Percentiles rank a stretch among this genome's conserved stretches.
These are phyloP conservation scores for Drosophila eohydei DNA, from an alignment of 2,888 invertebrate genomes.

Conservation along the genomic window DNA sequence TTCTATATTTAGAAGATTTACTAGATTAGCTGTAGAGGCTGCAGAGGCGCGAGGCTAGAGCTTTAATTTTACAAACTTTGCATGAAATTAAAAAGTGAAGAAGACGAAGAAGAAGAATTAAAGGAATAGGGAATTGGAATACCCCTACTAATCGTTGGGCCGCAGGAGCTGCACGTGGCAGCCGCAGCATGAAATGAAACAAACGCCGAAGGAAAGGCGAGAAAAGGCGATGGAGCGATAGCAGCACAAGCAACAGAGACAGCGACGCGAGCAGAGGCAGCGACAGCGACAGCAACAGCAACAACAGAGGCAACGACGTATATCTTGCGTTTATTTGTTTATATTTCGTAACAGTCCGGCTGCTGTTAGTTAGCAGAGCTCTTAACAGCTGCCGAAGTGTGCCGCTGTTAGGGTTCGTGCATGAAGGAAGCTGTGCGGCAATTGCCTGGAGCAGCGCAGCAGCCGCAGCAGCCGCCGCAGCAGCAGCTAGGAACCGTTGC, in stretches of 20 bases:
- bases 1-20: not conserved
- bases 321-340: slow-evolving; percentile 52
- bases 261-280: not conserved
- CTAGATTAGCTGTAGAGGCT: not conserved
- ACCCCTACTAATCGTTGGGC: not conserved
- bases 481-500: slow-evolving; percentile 14
- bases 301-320: slow-evolving; percentile 8
- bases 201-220: slow-evolving; percentile 13
- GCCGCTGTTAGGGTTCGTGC: slow-evolving; percentile 19
- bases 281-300: not conserved
- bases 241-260: not conserved
- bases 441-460: not conserved
- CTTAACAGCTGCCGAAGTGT: slow-evolving; percentile 30
- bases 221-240: slow-evolving; percentile 5
- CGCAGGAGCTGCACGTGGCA: slow-evolving; percentile 41
- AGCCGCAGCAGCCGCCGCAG: not conserved
- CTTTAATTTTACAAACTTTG: slow-evolving; percentile 1
- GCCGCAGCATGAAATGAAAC: slow-evolving; percentile 36
- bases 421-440: slow-evolving; percentile 2
- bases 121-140: not conserved
- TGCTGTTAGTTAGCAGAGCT: slow-evolving; percentile 43
- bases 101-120: too few relatives aligned
- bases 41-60: not conserved
- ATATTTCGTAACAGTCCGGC: slow-evolving; percentile 49
- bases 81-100: slow-evolving; percentile 1